Evolutionary conservation across 1,140 invertebrate species (phyloP), one percentile per base, ranked within the genome.

Genomic region (Steinernema feltiae): DNA sequence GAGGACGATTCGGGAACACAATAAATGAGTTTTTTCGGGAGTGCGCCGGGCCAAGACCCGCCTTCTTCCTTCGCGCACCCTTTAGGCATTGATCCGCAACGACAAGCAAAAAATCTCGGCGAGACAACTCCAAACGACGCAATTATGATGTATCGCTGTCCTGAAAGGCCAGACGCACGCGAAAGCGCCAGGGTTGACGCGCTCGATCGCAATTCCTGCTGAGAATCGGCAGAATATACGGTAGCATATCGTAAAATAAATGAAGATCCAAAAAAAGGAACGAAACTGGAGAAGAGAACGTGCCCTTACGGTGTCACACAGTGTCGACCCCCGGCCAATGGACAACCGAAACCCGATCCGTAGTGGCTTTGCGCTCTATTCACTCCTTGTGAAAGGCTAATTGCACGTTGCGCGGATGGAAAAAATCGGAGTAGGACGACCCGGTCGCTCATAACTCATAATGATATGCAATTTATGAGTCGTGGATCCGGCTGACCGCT

Each of bases 11-110:
- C 30, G 70, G 30, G 70, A 29, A 35, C n/a, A n/a, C 21, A 71
- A 71, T 30, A 73, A 71, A 71, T 32, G 35, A 30, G 70, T 63
- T 63, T 63, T 63, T 63, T 63, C 18, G 7, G 53, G 53, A 63
- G 53, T n/a, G 53, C 7, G 53, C 15, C 53, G 24, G 3, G 15
- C 15, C 7, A 12, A 12, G 2, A 7, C 15, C 53, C 53, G 7
- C 24, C 53, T 41, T 18, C 18, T 41, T 41, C 35, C 35, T 18
- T 7, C 53, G 41, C 24, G 53, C 53, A 63, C 53, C 53, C 53
- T 27, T 27, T 15, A 27, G 53, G 24, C 53, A 63, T 63, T 63
- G 53, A 12, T 63, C 53, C 53, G 35, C 35, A 41, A 7, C 7
- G 35, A 7, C 18, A 18, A 18, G 18, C 35, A 41, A 41, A 41